Evolutionary conservation across 2,113 vertebrate genomes (phyloP), one percentile per base, ranked within the genome.

Genomic region (Brachyistius frenatus): DNA sequence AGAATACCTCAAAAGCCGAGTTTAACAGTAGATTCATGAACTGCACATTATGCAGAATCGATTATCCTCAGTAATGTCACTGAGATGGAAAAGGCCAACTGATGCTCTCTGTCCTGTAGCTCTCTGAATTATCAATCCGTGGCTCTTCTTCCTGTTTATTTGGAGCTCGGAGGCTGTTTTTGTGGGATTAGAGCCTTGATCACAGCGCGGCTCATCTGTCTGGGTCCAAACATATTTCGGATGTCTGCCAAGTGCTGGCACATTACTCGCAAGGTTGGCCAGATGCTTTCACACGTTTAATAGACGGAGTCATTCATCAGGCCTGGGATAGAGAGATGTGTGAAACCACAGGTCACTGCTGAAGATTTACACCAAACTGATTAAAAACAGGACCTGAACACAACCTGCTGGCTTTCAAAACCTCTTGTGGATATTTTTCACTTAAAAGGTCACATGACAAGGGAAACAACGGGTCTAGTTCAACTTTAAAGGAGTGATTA

Each of bases 281-380:
- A 77, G 55, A 81, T 86, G 71, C 65, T 76, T 80, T 54, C n/a
- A 61, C 81, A 81, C 80, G 68, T 58, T 85, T 1, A 86, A 73
- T 57, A 81, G 61, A 66, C 16, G 53, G 67, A 82, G 52, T 73
- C 55, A 56, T 67, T 70, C 58, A 71, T 71, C 67, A 66, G 36
- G 64, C 46, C 46, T 23, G 4, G 7, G 53, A 77, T 68, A 7
- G 71, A 56, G 35, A 78, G 44, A 60, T 14, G 11, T 66, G 62
- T 52, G 39, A 53, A 39, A 58, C 32, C 55, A 53, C 56, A 54
- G 64, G 54, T 74, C 46, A 60, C 4, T 66, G 50, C 32, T n/a
- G 35, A 44, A 35, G 52, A 56, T 78, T 16, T 53, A 49, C 47
- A 69, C 5, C 0, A 4, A 39, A 66, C 53, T 11, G 5, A 76